A percentile compares a stretch with the other conserved stretches of the same genome.
Conservation (phyloP, 2,888 invertebrate genomes). For the Drosophila nigricruria region DNA sequence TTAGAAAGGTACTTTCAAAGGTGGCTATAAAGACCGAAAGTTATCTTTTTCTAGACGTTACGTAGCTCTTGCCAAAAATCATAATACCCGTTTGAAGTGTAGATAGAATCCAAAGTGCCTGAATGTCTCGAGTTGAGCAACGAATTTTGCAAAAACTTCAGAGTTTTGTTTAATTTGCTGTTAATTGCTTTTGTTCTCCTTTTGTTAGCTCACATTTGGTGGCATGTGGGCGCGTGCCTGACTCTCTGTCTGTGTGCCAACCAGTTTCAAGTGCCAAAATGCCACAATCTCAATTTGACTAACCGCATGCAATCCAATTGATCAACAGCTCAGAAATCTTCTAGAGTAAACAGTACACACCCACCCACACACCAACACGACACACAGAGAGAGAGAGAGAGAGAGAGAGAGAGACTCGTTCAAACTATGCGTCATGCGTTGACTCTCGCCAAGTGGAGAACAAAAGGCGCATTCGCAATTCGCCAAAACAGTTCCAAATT, state of each 20-base stretch:
- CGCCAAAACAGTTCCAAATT: constrained; percentile 64
- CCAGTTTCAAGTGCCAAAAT: constrained; percentile 66
- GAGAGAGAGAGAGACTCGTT: constrained; percentile 13
- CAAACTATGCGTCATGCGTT: constrained; percentile 42
- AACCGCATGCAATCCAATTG: constrained; percentile 58
- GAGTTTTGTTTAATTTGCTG: constrained; percentile 10
- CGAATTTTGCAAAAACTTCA: background rate
- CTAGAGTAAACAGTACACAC: constrained; percentile 44
- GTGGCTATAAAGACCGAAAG: background rate
- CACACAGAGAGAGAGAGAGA: constrained; percentile 12
- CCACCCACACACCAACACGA: constrained; percentile 13
- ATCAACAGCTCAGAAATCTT: constrained; percentile 38
- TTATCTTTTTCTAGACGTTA: background rate
- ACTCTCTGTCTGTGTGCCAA: constrained; percentile 49
- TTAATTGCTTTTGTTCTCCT: constrained; percentile 15
- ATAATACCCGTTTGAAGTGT: background rate
- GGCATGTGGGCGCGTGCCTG: constrained; percentile 57
- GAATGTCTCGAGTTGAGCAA: background rate
- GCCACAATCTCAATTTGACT: constrained; percentile 58
- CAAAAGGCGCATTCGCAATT: constrained; percentile 60
- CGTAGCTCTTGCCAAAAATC: background rate
- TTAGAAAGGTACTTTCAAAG: background rate
- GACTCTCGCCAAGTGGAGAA: constrained; percentile 40
- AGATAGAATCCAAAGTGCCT: background rate
- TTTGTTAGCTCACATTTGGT: constrained; percentile 17